A percentile compares a stretch with the other conserved stretches of the same genome.
Conservation (phyloP, 1,140 invertebrate genomes). For the Ptiloglossa arizonensis region DNA sequence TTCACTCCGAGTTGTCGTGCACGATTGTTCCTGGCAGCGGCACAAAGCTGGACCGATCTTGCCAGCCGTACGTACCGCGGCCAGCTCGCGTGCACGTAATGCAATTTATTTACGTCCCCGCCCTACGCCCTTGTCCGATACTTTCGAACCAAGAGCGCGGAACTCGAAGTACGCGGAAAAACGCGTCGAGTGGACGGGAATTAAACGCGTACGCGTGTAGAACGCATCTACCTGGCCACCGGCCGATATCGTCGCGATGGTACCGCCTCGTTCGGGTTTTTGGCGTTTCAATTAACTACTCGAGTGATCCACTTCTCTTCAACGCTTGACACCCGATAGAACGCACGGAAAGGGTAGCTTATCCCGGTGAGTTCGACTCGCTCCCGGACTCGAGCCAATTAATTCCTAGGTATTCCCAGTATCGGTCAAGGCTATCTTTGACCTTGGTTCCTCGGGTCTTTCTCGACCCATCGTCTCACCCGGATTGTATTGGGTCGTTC, state of each 20-base stretch:
- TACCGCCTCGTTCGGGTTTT: not conserved
- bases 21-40: constrained; percentile 29
- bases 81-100: not conserved
- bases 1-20: constrained; percentile 30
- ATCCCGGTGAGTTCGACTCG: too few species aligned
- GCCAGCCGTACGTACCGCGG: not conserved
- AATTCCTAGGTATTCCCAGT: too few species aligned
- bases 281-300: constrained; percentile 23
- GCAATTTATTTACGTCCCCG: constrained; percentile 25
- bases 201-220: not conserved
- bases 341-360: not conserved
- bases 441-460: too few species aligned
- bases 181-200: not conserved
- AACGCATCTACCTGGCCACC: too few species aligned
- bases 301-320: not conserved
- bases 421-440: too few species aligned
- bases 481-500: too few species aligned
- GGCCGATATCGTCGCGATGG: too few species aligned
- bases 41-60: constrained; percentile 13
- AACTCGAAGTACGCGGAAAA: not conserved
- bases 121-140: too few species aligned
- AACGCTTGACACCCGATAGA: not conserved
- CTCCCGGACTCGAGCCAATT: too few species aligned
- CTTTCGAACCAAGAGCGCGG: not conserved
- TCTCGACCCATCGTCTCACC: too few species aligned